Evolutionary conservation across 2,888 invertebrate species (phyloP), one percentile per base, ranked within the genome.

Genomic region (Epinotia demarniana): DNA sequence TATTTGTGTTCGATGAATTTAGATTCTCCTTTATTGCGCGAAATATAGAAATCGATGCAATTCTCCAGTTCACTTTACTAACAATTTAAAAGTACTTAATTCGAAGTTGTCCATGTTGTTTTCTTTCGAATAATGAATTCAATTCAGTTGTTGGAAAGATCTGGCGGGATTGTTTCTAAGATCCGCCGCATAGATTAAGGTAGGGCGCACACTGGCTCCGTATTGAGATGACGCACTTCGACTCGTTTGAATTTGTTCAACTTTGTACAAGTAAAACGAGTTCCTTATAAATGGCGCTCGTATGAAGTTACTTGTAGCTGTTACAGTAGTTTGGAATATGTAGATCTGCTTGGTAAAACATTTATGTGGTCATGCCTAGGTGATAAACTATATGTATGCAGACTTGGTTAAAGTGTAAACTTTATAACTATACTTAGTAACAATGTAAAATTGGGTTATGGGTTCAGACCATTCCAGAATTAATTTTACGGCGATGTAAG

Each of bases 1-100:
- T 89, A 89, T 90, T 90, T 90, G 85, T 86, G 85, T 87, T 88
- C 89, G 84, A 89, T 90, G 87, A 90, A 91, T 90, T 89, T 87
- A 87, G 88, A 89, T 88, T 87, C 86, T 86, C 84, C 87, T 87
- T 85, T 84, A 81, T 78, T 78, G 79, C 76, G 76, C 80, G 78
- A 78, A 78, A 81, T 80, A 84, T 85, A 84, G 84, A 86, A 86
- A 86, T 84, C 81, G 82, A 81, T 84, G 83, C 83, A 85, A 83
- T 85, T 84, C 84, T 79, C 82, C 81, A 80, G 76, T 80, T 80
- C 77, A 79, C 75, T 78, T 83, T 82, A 82, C 81, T 81, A 82
- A 84, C 85, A 83, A 84, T 84, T 85, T 82, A 84, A 80, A 82
- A 81, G 79, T 81, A 82, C 81, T 82, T 82, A 82, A 85, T 85